These are phyloP conservation scores for Eulemur coronatus DNA, from an alignment of 2,797 vertebrate genomes.

Conservation along the genomic window DNA sequence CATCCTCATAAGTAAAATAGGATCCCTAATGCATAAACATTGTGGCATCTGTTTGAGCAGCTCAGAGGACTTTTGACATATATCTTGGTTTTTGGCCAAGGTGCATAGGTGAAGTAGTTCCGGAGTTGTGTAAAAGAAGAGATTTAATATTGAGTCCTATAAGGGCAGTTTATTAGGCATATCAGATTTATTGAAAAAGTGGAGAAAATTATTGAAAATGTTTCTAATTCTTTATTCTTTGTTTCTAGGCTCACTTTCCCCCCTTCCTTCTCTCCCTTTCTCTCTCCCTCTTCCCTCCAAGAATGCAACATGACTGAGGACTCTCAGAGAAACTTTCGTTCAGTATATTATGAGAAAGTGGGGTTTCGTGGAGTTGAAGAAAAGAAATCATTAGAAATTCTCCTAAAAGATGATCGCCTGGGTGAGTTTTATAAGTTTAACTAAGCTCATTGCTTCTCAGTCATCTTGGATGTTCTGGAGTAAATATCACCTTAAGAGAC, in stretches of 20 bases:
- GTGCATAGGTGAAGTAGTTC: neutral
- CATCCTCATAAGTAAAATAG: neutral
- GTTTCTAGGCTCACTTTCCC: neutral
- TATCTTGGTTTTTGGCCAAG: neutral
- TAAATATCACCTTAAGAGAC: neutral
- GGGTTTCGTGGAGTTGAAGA: conserved; percentile 99
- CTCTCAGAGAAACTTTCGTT: conserved; percentile 98
- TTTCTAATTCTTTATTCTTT: neutral
- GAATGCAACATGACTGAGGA: conserved; percentile 92
- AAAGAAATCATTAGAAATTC: conserved; percentile 97
- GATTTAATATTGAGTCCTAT: neutral
- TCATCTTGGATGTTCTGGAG: neutral
- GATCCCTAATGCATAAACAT: neutral
- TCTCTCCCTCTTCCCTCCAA: neutral
- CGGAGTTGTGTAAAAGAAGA: neutral
- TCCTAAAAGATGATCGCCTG: conserved; percentile 95
- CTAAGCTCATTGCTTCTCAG: neutral
- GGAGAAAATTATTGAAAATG: neutral
- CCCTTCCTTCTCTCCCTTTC: neutral
- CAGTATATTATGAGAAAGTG: conserved; percentile 98
- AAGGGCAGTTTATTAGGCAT: neutral
- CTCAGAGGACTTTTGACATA: neutral
- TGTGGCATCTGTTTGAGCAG: neutral
- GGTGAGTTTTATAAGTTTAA: conserved; percentile 84
- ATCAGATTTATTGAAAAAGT: neutral